These are phyloP conservation scores for Propsilocerus akamusi DNA, from an alignment of 1,140 invertebrate species.

Conservation along the genomic window DNA sequence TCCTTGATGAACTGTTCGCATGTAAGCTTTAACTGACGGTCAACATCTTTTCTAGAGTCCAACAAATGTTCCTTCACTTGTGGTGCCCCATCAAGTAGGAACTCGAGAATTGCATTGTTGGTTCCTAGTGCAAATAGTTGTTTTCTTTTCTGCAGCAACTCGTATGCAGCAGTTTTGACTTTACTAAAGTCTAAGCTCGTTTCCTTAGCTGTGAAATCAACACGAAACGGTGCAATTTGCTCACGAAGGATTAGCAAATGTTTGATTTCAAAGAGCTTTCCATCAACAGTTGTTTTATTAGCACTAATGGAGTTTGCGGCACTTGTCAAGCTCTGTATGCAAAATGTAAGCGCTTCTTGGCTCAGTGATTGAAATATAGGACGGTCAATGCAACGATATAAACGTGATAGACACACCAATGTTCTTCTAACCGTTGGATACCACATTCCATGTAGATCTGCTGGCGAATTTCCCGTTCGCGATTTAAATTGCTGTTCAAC, in stretches of 20 bases:
- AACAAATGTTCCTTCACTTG: conserved; percentile 80
- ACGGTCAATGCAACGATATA: conserved; percentile 88
- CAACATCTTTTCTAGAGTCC: conserved; percentile 89
- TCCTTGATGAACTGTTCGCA: conserved; percentile 82
- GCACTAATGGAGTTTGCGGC: conserved; percentile 52
- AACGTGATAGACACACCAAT: conserved; percentile 81
- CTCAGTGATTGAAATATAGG: conserved; percentile 92
- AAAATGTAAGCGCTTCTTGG: conserved; percentile 82
- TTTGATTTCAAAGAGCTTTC: conserved; percentile 92
- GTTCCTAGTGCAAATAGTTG: conserved; percentile 72
- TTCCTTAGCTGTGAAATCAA: conserved; percentile 86
- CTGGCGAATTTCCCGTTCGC: conserved; percentile 44
- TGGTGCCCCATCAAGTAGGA: conserved; percentile 76
- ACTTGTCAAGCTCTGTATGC: conserved; percentile 71
- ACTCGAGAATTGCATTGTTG: conserved; percentile 84
- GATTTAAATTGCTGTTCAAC: conserved; percentile 9
- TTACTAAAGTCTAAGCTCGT: conserved; percentile 81
- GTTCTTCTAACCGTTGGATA: conserved; percentile 93
- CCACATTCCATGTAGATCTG: conserved; percentile 99
- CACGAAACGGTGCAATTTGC: conserved; percentile 96
- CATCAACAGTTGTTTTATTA: conserved; percentile 58
- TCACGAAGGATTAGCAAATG: conserved; percentile 91
- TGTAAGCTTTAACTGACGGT: conserved; percentile 73
- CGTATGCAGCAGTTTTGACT: conserved; percentile 70
- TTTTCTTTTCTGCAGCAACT: conserved; percentile 66